Evolutionary conservation across 1,140 invertebrate species (phyloP).

Genomic region (Drosophila watanabei): DNA sequence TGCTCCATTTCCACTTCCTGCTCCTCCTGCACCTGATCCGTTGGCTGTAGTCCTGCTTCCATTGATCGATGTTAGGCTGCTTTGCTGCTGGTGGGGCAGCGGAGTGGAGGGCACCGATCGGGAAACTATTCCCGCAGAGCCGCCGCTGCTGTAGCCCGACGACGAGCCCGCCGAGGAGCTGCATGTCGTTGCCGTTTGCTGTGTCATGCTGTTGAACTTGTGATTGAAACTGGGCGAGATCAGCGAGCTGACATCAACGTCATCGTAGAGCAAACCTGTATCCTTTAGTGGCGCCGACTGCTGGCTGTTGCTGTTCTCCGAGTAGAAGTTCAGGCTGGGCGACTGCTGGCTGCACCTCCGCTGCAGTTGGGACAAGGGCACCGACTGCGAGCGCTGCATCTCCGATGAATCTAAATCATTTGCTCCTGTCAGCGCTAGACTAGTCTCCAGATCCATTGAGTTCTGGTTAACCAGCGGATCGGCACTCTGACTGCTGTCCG

Average conservation of each 20-base stretch:
- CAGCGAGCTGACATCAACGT: constrained; percentile 71
- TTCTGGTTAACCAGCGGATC: constrained; percentile 70
- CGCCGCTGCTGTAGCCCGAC: constrained; percentile 77
- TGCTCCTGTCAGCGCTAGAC: constrained; percentile 55
- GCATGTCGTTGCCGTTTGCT: constrained; percentile 71
- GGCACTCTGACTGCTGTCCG: constrained; percentile 49
- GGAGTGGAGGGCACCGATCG: constrained; percentile 89
- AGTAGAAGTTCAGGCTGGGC: constrained; percentile 67
- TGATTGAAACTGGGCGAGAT: constrained; percentile 71
- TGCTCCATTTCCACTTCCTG: background rate
- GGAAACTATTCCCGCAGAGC: constrained; percentile 81
- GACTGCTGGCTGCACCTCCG: constrained; percentile 66
- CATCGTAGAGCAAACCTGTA: constrained; percentile 60
- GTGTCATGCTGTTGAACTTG: constrained; percentile 68
- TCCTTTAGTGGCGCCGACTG: constrained; percentile 59
- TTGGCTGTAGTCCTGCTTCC: constrained; percentile 3
- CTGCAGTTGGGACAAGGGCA: constrained; percentile 78
- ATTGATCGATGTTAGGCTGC: constrained; percentile 30
- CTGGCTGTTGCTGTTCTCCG: constrained; percentile 82
- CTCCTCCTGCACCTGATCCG: background rate
- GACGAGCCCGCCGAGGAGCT: constrained; percentile 80
- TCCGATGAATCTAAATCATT: constrained; percentile 67
- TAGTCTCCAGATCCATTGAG: constrained; percentile 80
- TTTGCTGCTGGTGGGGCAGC: constrained; percentile 85
- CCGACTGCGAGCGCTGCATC: constrained; percentile 82